Evolutionary conservation across 35 echinoderm and acorn worm genomes (phyloP), one percentile per base, ranked within the genome.

Genomic region (Amphiura filiformis): DNA sequence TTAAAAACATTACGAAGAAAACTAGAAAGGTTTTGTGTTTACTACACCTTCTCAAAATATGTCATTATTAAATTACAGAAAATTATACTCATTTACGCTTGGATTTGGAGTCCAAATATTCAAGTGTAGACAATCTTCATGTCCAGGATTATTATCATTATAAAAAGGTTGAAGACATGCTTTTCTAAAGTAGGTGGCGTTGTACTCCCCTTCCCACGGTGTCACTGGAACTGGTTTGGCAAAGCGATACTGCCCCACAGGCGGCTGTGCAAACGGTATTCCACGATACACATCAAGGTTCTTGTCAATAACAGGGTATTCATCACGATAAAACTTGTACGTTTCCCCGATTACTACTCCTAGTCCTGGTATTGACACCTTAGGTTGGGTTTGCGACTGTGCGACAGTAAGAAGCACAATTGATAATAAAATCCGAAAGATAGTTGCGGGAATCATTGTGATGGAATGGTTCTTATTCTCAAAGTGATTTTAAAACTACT

Each of bases 91-190:
- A 83, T 52, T 83, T 86, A 97, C 95, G 42, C 91, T 84, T 20
- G 78, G 89, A 41, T 93, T 37, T 79, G 95, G 94, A 1, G 88
- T 76, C 91, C 88, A 97, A 14, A 97, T 82, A 77, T 93, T 97
- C 14, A 97, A 80, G 65, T 84, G 93, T 22, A 97, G 77, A 44
- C 95, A 97, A 49, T 97, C 88, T 41, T 97, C 95, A 32, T 75
- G 76, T 38, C 89, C 87, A 17, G 86, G n/a, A n/a, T n/a, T n/a
- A 75, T 82, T 77, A 13, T 82, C 82, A n/a, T 80, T 56, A 28
- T 37, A 18, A 32, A 32, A 23, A 38, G 57, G 35, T 32, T 90
- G 88, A 31, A 37, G 35, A 65, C 88, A 90, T 22, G 42, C 39
- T 22, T 32, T 82, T 22, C 65, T 77, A 80, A 83, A 90, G 18